Conservation (phyloP, 2,888 invertebrate genomes). For the Boloria selene region DNA sequence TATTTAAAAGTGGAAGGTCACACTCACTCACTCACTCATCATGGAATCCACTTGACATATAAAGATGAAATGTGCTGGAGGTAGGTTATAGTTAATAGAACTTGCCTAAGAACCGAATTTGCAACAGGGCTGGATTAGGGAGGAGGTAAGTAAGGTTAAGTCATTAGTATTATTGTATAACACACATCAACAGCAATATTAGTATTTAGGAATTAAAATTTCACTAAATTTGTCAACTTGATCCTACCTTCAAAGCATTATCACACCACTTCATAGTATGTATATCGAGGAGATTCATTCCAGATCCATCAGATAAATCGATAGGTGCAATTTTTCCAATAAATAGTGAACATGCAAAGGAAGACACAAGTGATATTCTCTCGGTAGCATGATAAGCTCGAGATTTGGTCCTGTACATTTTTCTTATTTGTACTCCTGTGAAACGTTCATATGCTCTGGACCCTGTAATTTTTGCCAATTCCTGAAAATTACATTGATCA, state of each 20-base stretch:
- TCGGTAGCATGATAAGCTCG: slow-evolving; percentile 84
- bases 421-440: slow-evolving; percentile 96
- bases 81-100: no score
- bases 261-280: slow-evolving; percentile 89
- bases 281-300: slow-evolving; percentile 97
- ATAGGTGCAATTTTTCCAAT: slow-evolving; percentile 94
- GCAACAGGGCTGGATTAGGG: no score
- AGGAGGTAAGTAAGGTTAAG: no score
- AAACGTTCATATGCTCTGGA: slow-evolving; percentile 94
- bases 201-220: no score
- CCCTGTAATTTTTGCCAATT: slow-evolving; percentile 90
- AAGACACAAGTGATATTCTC: slow-evolving; percentile 95
- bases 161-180: no score
- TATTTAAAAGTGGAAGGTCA: no score
- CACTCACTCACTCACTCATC: no score
- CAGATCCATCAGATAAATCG: slow-evolving; percentile 95
- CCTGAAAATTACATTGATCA: slow-evolving; percentile 60
- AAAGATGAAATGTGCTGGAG: no score
- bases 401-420: slow-evolving; percentile 87
- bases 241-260: slow-evolving; percentile 85
- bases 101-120: no score
- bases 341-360: slow-evolving; percentile 94
- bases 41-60: no score
- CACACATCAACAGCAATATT: no score
- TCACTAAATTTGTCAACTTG: neutral